phyloP scores from a whole-genome alignment of 2,888 invertebrate genomes.

The Celastrina argiolus region DNA sequence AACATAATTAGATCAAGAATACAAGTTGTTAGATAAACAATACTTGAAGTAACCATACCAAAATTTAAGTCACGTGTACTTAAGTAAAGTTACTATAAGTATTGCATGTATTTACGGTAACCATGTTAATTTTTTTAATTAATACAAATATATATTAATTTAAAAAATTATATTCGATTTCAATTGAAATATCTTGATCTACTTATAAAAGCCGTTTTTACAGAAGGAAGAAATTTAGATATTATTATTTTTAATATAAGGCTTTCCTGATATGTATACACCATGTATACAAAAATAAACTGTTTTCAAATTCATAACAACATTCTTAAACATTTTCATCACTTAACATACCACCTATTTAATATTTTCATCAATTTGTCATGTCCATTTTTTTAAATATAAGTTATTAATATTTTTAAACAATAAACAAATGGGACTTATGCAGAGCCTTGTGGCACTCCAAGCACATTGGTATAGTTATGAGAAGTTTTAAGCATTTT shows the following conservation, averaged over 20 bases:
- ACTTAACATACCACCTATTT: conserved; percentile 25
- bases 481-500: not conserved
- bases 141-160: not conserved
- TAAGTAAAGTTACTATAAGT: not conserved
- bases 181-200: conserved; percentile 25
- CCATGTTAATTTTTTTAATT: not conserved
- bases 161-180: not conserved
- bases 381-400: conserved; percentile 10
- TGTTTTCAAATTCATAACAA: conserved; percentile 60
- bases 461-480: not conserved
- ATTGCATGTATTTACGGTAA: not conserved
- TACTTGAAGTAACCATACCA: not conserved
- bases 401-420: not conserved
- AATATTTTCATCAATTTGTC: conserved; percentile 27
- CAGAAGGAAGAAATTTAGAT: conserved; percentile 40
- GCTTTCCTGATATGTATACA: conserved; percentile 72
- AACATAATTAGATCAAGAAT: conserved; percentile 23
- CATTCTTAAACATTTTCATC: conserved; percentile 33
- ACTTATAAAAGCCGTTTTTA: conserved; percentile 32
- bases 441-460: conserved; percentile 5
- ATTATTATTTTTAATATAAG: conserved; percentile 51
- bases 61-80: too few relatives aligned
- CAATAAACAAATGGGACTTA: not conserved
- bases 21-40: not conserved
- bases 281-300: conserved; percentile 73